A percentile compares a stretch with the other conserved stretches of the same genome.
Evolutionary conservation across 1,140 invertebrate genomes (phyloP).

Genomic region (Hycleus phaleratus): DNA sequence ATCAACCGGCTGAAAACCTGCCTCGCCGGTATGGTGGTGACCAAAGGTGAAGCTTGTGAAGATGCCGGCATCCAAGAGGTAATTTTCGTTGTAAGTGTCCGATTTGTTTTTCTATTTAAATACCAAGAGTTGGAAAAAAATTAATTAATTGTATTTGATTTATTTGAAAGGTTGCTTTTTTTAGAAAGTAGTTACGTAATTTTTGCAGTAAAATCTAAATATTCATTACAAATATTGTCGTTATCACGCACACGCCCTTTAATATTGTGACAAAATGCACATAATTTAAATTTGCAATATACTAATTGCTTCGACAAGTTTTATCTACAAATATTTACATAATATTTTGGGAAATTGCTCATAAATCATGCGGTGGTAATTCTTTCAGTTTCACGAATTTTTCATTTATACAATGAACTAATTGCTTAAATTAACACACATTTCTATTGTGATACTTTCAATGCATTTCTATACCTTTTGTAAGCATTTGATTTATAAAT

Average conservation of each 20-base stretch:
- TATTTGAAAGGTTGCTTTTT: no score
- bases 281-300: background rate
- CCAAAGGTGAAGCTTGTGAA: slow-evolving; percentile 11
- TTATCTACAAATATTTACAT: no score
- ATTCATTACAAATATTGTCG: slow-evolving; percentile 10
- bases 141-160: background rate
- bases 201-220: background rate
- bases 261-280: background rate
- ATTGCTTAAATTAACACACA: background rate
- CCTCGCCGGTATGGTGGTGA: slow-evolving; percentile 21
- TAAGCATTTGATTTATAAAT: background rate
- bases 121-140: background rate
- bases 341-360: no score
- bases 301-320: no score
- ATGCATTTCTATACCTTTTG: background rate
- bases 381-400: no score
- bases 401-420: no score
- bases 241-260: slow-evolving; percentile 3
- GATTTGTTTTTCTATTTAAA: background rate
- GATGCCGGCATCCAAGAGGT: slow-evolving; percentile 28
- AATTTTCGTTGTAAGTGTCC: slow-evolving; percentile 27
- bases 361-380: no score
- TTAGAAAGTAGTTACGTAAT: no score
- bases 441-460: background rate
- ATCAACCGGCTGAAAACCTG: no score